Percentiles rank a stretch among this genome's conserved stretches.
These are phyloP conservation scores for Tyto alba DNA, from an alignment of 2,113 vertebrate genomes.

Conservation along the genomic window DNA sequence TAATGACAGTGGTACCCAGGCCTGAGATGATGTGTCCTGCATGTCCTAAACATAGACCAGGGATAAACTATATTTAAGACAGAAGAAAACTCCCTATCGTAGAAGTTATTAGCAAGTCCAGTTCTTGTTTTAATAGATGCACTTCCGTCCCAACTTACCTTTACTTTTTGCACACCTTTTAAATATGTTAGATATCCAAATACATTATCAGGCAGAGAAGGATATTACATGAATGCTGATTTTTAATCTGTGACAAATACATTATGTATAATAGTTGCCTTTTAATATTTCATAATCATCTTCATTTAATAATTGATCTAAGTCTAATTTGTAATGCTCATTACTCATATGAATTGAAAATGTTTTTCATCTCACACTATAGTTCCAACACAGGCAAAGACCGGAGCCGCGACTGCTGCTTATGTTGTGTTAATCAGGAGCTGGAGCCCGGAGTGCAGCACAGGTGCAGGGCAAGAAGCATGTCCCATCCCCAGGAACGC, in stretches of 20 bases:
- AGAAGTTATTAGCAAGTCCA: neutral
- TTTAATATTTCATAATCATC: conserved; percentile 48
- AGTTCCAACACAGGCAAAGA: neutral
- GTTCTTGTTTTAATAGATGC: neutral
- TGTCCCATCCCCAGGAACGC: neutral
- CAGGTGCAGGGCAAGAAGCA: neutral
- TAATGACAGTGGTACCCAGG: neutral
- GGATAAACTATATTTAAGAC: neutral
- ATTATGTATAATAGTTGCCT: conserved; percentile 14
- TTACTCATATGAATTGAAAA: conserved; percentile 21
- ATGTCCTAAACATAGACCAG: neutral
- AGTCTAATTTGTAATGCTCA: conserved; percentile 18
- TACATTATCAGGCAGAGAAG: neutral
- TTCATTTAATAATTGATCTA: conserved; percentile 43
- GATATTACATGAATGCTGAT: neutral
- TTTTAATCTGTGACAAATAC: conserved; percentile 31
- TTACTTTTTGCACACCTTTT: neutral
- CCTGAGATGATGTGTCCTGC: neutral
- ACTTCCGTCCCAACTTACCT: neutral
- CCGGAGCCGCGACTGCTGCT: rapidly evolving
- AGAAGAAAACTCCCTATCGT: neutral
- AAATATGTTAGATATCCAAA: neutral
- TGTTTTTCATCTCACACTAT: neutral
- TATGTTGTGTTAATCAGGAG: neutral
- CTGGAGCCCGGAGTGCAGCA: neutral